Conservation (phyloP, 2,113 vertebrate species). For the Piprites chloris region DNA sequence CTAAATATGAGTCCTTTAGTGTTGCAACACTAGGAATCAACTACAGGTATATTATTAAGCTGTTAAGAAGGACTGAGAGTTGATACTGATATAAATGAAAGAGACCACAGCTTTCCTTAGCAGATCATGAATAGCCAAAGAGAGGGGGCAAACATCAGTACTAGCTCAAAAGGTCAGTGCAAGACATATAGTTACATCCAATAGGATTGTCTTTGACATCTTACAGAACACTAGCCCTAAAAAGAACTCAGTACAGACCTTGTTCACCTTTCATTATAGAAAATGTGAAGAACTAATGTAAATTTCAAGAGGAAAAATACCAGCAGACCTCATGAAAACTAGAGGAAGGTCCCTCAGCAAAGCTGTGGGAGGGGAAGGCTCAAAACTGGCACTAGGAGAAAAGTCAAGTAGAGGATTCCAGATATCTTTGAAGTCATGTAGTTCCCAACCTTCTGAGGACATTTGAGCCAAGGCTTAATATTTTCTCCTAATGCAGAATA, state of each 20-base stretch:
- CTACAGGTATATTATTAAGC: background rate
- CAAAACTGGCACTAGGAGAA: background rate
- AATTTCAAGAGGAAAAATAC: background rate
- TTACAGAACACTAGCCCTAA: background rate
- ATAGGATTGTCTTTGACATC: background rate
- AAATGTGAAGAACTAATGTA: background rate
- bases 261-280: slow-evolving; percentile 18
- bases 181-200: background rate
- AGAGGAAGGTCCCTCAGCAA: background rate
- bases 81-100: background rate
- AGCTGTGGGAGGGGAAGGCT: rapidly evolving
- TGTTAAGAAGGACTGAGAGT: background rate
- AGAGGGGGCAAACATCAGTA: background rate
- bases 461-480: background rate
- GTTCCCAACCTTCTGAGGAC: background rate
- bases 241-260: background rate
- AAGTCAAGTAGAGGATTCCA: background rate
- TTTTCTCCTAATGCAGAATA: background rate
- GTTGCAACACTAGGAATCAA: background rate
- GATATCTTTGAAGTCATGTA: background rate
- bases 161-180: background rate
- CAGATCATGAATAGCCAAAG: background rate
- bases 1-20: background rate
- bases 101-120: background rate
- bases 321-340: background rate